Percentiles rank a stretch among this genome's conserved stretches.
Conservation (phyloP, 2,797 vertebrate genomes). For the Yasuhikotakia modesta region DNA sequence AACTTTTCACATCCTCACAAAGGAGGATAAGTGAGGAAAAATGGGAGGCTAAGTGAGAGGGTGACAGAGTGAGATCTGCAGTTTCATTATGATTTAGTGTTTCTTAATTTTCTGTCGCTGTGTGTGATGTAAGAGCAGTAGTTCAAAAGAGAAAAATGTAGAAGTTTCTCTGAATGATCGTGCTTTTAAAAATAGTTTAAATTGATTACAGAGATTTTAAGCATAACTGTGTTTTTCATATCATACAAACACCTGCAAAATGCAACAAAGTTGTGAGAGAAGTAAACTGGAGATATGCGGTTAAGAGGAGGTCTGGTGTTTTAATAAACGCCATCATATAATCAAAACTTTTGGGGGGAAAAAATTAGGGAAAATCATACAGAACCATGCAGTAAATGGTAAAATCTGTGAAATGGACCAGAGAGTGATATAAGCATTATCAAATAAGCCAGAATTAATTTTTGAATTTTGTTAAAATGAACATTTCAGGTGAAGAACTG, state of each 20-base stretch:
- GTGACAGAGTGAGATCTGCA: no score
- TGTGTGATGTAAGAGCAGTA: background rate
- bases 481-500: no score
- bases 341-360: no score
- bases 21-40: slow-evolving; percentile 18
- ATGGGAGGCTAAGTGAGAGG: slow-evolving; percentile 51
- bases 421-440: background rate
- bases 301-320: no score
- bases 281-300: no score
- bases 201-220: background rate
- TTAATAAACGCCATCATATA: no score
- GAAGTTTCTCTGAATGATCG: no score
- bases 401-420: no score
- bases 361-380: no score
- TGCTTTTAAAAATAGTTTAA: no score
- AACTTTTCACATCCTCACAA: slow-evolving; percentile 62
- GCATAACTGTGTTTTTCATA: background rate
- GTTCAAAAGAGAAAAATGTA: background rate
- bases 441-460: background rate
- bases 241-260: background rate
- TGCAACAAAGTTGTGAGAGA: background rate
- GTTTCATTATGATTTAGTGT: slow-evolving; percentile 8
- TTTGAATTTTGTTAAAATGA: no score
- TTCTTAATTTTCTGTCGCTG: background rate
- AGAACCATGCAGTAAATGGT: no score